phyloP scores from a whole-genome alignment of 2,113 vertebrate genomes.

The Nothoprocta perdicaria region DNA sequence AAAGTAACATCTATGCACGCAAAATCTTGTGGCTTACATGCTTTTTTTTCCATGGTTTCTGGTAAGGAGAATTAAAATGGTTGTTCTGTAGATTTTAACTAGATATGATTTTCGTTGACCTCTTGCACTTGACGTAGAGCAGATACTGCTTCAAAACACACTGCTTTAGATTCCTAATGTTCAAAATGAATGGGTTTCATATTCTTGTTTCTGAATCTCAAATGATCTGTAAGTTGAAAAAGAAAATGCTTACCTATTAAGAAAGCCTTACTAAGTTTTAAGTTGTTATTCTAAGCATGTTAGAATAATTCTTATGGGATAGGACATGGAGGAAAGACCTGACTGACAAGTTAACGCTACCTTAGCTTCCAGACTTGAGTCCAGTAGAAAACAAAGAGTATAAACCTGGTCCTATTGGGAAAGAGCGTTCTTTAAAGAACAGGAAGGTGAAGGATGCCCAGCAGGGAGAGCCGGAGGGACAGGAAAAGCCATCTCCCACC shows the following conservation, averaged over 20 bases:
- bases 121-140: background rate
- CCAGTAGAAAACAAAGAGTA: constrained; percentile 94
- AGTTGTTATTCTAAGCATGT: background rate
- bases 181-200: background rate
- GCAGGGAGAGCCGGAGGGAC: constrained; percentile 87
- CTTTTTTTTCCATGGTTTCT: background rate
- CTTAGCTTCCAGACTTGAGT: constrained; percentile 93
- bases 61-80: background rate
- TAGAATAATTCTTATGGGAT: background rate
- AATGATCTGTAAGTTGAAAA: background rate
- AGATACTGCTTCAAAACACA: background rate
- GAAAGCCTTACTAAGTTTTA: background rate
- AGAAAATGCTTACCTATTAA: background rate
- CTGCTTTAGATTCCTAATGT: background rate
- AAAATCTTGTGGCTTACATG: background rate
- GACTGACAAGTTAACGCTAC: constrained; percentile 61
- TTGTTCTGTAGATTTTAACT: background rate
- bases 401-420: constrained; percentile 97
- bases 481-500: constrained; percentile 83
- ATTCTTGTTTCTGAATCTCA: rapidly evolving
- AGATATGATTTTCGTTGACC: background rate
- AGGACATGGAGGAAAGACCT: background rate
- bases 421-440: constrained; percentile 96
- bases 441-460: constrained; percentile 95
- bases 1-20: background rate